A percentile compares a stretch with the other conserved stretches of the same genome.
Conservation (phyloP, 35 echinoderm and acorn worm species). For the Apostichopus californicus region DNA sequence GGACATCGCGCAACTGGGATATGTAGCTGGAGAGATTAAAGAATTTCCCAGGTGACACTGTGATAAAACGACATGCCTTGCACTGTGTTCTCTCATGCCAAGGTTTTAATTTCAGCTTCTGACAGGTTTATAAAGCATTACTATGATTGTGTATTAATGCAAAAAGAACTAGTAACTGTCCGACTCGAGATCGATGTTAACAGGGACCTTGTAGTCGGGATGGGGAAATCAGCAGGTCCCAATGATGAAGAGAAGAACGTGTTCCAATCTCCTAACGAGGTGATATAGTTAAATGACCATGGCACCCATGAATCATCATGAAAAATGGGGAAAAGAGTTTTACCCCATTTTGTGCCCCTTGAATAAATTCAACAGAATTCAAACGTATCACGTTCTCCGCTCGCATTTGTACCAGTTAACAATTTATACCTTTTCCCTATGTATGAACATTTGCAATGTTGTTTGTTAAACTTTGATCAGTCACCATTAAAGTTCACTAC, state of each 20-base stretch:
- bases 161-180: not conserved
- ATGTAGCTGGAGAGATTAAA: conserved; percentile 16
- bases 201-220: not conserved
- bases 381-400: too few species aligned
- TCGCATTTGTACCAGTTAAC: too few species aligned
- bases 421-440: too few species aligned
- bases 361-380: too few species aligned
- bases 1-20: conserved; percentile 15
- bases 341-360: not conserved
- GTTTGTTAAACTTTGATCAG: too few species aligned
- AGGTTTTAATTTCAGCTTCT: conserved; percentile 38
- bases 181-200: not conserved
- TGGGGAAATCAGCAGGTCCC: not conserved
- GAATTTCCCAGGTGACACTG: conserved; percentile 36
- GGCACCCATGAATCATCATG: not conserved
- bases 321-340: not conserved
- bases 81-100: conserved; percentile 26
- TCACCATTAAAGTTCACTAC: too few species aligned
- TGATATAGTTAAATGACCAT: not conserved
- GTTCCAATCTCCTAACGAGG: not conserved
- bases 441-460: too few species aligned
- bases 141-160: conserved; percentile 45
- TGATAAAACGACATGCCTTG: conserved; percentile 31
- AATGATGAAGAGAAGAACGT: not conserved
- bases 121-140: conserved; percentile 38